Conservation (phyloP, 2,797 vertebrate species). For the Pseudomugil gertrudae region DNA sequence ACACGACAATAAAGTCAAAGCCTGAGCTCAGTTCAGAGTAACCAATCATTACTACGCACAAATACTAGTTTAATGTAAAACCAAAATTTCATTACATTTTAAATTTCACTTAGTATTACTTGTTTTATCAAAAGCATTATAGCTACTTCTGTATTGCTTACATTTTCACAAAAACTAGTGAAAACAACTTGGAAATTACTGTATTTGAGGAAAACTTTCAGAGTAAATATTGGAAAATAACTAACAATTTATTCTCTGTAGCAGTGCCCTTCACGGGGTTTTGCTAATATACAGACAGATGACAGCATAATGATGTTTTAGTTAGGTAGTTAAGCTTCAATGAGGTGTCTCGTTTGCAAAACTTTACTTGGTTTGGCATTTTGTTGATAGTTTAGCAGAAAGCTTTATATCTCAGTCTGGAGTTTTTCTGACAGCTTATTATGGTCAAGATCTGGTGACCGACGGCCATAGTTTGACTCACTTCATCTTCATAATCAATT, state of each 20-base stretch:
- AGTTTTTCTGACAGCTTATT: neutral
- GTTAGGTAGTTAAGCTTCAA: no score
- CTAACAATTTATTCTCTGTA: neutral
- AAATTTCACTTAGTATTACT: neutral
- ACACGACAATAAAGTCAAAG: conserved; percentile 13
- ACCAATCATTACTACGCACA: neutral
- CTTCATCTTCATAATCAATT: neutral
- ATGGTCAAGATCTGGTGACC: neutral
- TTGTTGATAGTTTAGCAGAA: neutral
- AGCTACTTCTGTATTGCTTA: neutral
- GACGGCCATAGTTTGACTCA: neutral
- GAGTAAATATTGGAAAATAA: neutral
- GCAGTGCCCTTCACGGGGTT: neutral
- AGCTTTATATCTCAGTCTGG: neutral
- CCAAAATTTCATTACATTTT: neutral
- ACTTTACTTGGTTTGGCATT: neutral
- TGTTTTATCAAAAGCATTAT: conserved; percentile 5
- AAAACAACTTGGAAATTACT: no score
- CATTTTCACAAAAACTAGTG: neutral
- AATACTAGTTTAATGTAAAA: neutral
- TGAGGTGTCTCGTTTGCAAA: neutral
- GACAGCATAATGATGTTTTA: no score
- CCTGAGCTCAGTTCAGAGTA: conserved; percentile 6
- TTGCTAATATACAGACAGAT: no score
- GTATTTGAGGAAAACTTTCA: no score